Evolutionary conservation across 92 coral and sea anemone genomes (phyloP), one percentile per base, ranked within the genome.

Genomic region (Epizoanthus fatuus): DNA sequence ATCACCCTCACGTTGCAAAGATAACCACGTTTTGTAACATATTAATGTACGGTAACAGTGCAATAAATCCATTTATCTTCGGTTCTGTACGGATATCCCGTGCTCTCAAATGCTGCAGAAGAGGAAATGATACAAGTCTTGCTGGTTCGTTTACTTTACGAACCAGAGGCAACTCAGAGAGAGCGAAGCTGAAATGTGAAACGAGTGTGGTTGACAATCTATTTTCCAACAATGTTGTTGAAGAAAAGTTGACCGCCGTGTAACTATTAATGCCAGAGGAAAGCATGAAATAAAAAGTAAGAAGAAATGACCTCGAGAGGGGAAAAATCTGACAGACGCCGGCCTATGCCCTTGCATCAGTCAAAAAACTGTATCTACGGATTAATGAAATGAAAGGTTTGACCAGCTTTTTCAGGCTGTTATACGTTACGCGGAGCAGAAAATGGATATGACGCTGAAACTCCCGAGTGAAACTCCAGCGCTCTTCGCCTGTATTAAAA

Each of bases 21-120:
- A 65, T 88, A 54, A 82, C 80, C 55, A 88, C 87, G 1, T 82
- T 82, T 29, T 64, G 84, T 7, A 88, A 56, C 39, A 88, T 69
- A 16, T 11, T 88, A 44, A 64, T 88, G 63, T 88, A 88, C 62
- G 83, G 69, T 5, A 88, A 88, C 78, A 82, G 88, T 53, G 87
- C 88, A 12, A 81, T 88, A n/a, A 88, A 88, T 47, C 92, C 92
- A 3, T 88, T 88, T 53, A 88, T 88, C 3, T 88, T 88, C 71
- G 92, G 92, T 2, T 85, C 92, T 3, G 52, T 60, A 38, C 71
- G 51, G 40, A 59, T 77, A 42, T 60, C 51, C 2, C 70, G 82
- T 19, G 82, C 70, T 11, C 13, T 59, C 55, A 17, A 44, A 5
- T 42, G 45, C 40, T 77, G 82, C 70, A 42, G 69, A 38, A 42